Evolutionary conservation across 2,113 vertebrate species (phyloP).

Genomic region (Ptilorrhoa leucosticta): DNA sequence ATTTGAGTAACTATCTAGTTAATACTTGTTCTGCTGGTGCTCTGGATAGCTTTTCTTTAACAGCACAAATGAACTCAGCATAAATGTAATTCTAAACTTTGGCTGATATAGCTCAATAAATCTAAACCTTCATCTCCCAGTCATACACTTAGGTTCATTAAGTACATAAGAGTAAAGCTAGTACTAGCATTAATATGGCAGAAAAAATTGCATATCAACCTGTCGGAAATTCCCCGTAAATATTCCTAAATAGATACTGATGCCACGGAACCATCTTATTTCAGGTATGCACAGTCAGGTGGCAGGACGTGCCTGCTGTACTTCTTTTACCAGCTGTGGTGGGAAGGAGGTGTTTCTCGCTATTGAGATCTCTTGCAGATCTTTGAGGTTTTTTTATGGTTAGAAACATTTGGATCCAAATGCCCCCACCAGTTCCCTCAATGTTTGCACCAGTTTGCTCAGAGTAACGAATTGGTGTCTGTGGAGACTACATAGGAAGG

Average conservation of each 20-base stretch:
- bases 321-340: not conserved
- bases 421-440: not conserved
- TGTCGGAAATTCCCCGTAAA: not conserved
- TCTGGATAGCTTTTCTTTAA: not conserved
- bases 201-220: not conserved
- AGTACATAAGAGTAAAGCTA: not conserved
- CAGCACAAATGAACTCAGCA: not conserved
- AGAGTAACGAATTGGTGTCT: not conserved
- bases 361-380: not conserved
- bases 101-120: not conserved
- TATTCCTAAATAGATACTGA: not conserved
- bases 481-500: not conserved
- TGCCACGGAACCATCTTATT: not conserved
- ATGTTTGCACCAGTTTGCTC: not conserved
- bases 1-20: not conserved
- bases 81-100: not conserved
- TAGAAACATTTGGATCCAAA: not conserved
- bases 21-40: not conserved
- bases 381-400: not conserved
- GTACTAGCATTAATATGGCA: not conserved
- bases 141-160: not conserved
- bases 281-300: not conserved
- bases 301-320: accelerated
- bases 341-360: accelerated
- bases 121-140: not conserved